Evolutionary conservation across 2,113 vertebrate species (phyloP), one percentile per base, ranked within the genome.

Genomic region (Narcine bancroftii): DNA sequence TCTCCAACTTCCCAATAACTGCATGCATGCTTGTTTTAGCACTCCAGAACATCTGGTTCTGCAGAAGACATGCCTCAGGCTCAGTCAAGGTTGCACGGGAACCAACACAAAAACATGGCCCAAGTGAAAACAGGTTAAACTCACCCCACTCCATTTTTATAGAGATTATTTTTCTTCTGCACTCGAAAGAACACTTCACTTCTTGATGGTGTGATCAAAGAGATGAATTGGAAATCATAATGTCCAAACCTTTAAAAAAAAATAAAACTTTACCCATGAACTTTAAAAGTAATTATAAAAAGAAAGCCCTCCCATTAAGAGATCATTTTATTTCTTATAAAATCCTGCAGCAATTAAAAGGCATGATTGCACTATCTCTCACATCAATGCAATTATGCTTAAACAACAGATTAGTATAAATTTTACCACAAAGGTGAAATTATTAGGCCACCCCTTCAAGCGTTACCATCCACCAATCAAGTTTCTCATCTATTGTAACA

Each of bases 131-230:
- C 13, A 29, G 26, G 47, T 50, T 53, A 83, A 91, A 91, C 89
- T 91, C 26, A 91, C 89, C 89, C 89, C 10, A 69, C 21, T 66
- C 63, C 89, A 91, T 66, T 36, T 39, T 87, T 1, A n/a, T n/a
- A 33, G 39, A 91, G 39, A 69, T 69, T 69, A 47, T 71, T 77
- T 45, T 45, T n/a, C n/a, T 33, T 65, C 63, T 11, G 45, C 9
- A 11, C 42, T 81, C 45, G 1, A 65, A 69, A 26, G 45, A 63
- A 66, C 36, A 15, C 24, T 3, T 29, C 87, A 91, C 45, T 13
- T 26, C 39, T 19, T 11, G 42, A 69, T 66, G 87, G 63, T 29
- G 60, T 69, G 89, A 24, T 45, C 29, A 17, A 24, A 42, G 60
- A 65, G 56, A 42, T 21, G 19, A 45, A 29, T 17, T 47, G 39